phyloP scores from a whole-genome alignment of 2,797 vertebrate genomes.

The Dromococcyx pavoninus region DNA sequence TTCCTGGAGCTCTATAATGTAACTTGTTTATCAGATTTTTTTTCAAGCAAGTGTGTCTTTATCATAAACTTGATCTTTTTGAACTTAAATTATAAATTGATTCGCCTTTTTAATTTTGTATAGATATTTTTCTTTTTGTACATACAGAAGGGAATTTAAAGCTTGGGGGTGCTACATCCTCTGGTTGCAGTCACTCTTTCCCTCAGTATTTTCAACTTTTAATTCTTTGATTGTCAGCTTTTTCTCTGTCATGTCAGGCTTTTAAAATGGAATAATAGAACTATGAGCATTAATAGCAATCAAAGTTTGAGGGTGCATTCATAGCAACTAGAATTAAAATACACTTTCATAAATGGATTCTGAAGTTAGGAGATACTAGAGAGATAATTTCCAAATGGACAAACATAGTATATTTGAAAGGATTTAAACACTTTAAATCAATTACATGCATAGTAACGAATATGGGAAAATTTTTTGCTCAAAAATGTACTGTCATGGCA shows the following conservation, averaged over 20 bases:
- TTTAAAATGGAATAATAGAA: background rate
- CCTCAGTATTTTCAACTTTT: background rate
- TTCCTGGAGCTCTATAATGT: background rate
- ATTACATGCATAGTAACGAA: background rate
- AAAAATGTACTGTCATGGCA: background rate
- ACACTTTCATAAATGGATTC: background rate
- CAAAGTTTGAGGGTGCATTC: background rate
- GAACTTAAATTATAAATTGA: background rate
- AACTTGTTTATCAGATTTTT: background rate
- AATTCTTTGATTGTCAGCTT: background rate
- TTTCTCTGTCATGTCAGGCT: background rate
- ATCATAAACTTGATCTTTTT: background rate
- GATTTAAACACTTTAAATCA: background rate
- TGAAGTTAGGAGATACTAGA: background rate
- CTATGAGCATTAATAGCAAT: background rate
- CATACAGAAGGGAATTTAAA: background rate
- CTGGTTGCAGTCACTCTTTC: background rate
- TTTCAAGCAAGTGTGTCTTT: background rate
- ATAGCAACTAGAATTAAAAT: background rate
- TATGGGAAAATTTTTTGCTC: background rate
- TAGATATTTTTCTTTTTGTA: background rate
- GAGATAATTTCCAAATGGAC: background rate
- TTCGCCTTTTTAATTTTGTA: background rate
- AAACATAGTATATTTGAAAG: background rate
- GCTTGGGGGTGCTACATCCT: background rate